phyloP scores from a whole-genome alignment of 2,113 vertebrate species.

The Pithys albifrons region DNA sequence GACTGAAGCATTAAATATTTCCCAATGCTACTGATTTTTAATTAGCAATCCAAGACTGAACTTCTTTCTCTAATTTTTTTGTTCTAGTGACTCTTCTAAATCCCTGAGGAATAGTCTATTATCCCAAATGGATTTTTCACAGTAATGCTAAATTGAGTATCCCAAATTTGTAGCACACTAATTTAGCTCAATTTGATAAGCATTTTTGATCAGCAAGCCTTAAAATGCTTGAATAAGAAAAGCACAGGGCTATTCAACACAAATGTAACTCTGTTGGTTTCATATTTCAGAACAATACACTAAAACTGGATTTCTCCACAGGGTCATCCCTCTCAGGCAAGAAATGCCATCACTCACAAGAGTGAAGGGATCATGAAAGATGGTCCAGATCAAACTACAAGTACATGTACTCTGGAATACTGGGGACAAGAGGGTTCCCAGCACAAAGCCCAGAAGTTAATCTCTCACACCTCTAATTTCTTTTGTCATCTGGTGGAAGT shows the following conservation, averaged over 20 bases:
- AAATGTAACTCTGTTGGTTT: background rate
- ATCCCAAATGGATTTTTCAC: constrained; percentile 66
- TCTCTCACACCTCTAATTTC: background rate
- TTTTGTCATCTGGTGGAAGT: background rate
- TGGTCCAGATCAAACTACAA: background rate
- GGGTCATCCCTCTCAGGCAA: background rate
- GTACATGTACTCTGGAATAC: background rate
- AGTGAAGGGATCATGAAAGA: background rate
- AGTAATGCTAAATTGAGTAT: constrained; percentile 54
- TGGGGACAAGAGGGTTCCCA: fast-evolving
- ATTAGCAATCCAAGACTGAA: constrained; percentile 15
- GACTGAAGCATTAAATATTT: background rate
- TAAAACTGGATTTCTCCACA: background rate
- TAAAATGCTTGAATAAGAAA: background rate
- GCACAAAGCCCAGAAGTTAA: background rate
- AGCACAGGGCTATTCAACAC: background rate
- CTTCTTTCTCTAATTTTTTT: background rate
- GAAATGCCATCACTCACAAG: background rate
- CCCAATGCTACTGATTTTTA: constrained; percentile 18
- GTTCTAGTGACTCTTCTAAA: background rate
- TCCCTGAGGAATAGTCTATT: constrained; percentile 41
- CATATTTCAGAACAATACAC: background rate
- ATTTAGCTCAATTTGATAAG: constrained; percentile 57
- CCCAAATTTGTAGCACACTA: constrained; percentile 33
- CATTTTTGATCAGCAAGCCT: constrained; percentile 1